phyloP scores from a whole-genome alignment of 1,140 invertebrate genomes.

The Lineus longissimus region DNA sequence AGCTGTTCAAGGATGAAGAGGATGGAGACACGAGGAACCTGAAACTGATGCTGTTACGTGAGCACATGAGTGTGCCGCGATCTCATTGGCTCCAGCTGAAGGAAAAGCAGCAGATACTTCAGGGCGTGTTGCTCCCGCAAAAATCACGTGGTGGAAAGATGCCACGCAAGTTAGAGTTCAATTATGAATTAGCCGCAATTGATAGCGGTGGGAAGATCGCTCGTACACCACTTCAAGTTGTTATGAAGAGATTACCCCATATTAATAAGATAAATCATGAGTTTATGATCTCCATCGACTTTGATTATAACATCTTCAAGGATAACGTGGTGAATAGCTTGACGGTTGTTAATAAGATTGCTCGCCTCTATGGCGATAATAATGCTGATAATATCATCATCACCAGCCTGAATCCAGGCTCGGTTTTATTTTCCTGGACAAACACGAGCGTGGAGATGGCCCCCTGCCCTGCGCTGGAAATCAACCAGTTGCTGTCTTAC shows the following conservation, averaged over 20 bases:
- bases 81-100: neutral
- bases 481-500: slow-evolving; percentile 67
- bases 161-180: neutral
- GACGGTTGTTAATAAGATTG: slow-evolving; percentile 74
- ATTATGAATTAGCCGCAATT: slow-evolving; percentile 72
- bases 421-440: slow-evolving; percentile 69
- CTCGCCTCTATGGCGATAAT: slow-evolving; percentile 70
- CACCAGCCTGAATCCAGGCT: slow-evolving; percentile 58
- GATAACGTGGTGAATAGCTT: slow-evolving; percentile 61
- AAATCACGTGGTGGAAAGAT: neutral
- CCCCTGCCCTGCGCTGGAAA: slow-evolving; percentile 72
- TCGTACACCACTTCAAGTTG: slow-evolving; percentile 75
- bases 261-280: slow-evolving; percentile 54
- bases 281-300: slow-evolving; percentile 74
- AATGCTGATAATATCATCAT: slow-evolving; percentile 70
- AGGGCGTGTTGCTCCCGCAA: neutral
- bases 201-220: slow-evolving; percentile 65
- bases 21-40: slow-evolving; percentile 72
- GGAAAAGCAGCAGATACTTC: neutral
- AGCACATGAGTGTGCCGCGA: neutral
- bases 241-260: slow-evolving; percentile 28
- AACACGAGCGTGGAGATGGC: slow-evolving; percentile 66
- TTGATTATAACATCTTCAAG: slow-evolving; percentile 68
- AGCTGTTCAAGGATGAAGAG: slow-evolving; percentile 86
- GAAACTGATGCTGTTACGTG: slow-evolving; percentile 65